Evolutionary conservation across 1,140 invertebrate genomes (phyloP), one percentile per base, ranked within the genome.

Genomic region (Lasaia peninsularis): DNA sequence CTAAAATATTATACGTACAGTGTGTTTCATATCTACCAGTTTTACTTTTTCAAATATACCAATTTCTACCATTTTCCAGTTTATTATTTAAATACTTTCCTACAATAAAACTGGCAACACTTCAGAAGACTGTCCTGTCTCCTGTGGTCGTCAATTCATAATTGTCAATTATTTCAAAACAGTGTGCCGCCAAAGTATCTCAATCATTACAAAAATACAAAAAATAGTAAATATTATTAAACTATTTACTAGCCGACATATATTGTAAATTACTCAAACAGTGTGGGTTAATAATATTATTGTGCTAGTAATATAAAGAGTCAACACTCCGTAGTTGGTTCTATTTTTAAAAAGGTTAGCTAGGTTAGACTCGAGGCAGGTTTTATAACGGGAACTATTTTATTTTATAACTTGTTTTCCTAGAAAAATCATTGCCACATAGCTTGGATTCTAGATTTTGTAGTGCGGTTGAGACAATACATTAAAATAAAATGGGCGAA

Each of bases 401-500:
- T 28, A 28, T 28, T 28, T 28, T 52, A 31, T 18, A 55, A 49
- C 35, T 50, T 31, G 52, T 56, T 32, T 62, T 9, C 14, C 10
- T 49, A 10, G 10, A 34, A 37, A 34, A 62, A 57, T 18, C 31
- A n/a, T 37, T 32, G 31, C 14, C 7, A 10, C 5, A 6, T 12
- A 8, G 10, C 49, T 49, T 44, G 28, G 12, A 20, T 12, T 11
- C 9, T 14, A 51, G 18, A 16, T 50, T 5, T 1, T 16, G 20
- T 48, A 16, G 14, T 24, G 8, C 11, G 14, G 24, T 31, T 28
- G 31, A n/a, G 7, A 20, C 34, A 28, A 8, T 10, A 2, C 11
- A 55, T 21, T 49, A 35, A 34, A 12, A 32, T 31, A 78, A 67
- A 66, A 90, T 85, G 76, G 77, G 73, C 35, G 81, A 80, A 31